phyloP scores from a whole-genome alignment of 2,797 vertebrate genomes.

The Pygocentrus nattereri region DNA sequence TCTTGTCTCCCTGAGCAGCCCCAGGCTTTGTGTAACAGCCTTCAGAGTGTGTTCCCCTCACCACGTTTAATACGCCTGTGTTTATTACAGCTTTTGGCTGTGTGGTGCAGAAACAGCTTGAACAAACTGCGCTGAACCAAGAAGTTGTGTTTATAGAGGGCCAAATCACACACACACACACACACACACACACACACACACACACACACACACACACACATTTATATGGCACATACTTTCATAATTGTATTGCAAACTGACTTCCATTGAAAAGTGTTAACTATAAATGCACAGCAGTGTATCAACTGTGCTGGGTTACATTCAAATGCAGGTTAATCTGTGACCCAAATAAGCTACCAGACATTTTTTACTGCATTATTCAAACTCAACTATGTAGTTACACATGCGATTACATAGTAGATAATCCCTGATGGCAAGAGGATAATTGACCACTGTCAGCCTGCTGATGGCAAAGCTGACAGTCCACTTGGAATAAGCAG shows the following conservation, averaged over 20 bases:
- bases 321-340: not conserved
- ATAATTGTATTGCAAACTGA: not conserved
- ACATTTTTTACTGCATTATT: too few species aligned
- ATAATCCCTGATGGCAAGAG: too few species aligned
- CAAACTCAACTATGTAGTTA: too few species aligned
- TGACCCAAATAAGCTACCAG: not conserved
- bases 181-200: not conserved
- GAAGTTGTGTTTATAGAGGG: conserved; percentile 46
- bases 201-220: conserved; percentile 22
- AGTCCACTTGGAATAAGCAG: too few species aligned
- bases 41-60: conserved; percentile 1
- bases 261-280: conserved; percentile 1
- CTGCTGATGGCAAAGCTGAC: too few species aligned
- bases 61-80: conserved; percentile 46
- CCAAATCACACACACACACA: conserved; percentile 1
- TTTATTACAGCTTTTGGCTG: conserved; percentile 47
- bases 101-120: conserved; percentile 50
- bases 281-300: not conserved
- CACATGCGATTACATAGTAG: too few species aligned
- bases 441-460: too few species aligned
- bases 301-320: not conserved
- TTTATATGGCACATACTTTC: too few species aligned
- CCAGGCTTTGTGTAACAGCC: conserved; percentile 17
- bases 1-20: not conserved
- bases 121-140: conserved; percentile 52